Evolutionary conservation across 1,140 invertebrate species (phyloP).

Genomic region (Anastrepha obliqua): DNA sequence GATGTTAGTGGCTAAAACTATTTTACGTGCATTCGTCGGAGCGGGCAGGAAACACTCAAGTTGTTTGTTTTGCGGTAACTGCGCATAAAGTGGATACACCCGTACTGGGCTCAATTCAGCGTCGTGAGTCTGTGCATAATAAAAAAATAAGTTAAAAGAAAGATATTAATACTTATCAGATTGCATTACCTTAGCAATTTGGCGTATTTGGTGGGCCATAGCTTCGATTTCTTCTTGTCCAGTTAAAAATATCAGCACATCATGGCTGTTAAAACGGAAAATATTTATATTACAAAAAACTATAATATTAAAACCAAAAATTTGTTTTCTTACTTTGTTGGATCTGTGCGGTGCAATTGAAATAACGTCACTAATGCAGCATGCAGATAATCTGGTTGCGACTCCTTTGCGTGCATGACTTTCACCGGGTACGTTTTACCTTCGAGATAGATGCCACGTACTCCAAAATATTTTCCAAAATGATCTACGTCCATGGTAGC

Average conservation of each 20-base stretch:
- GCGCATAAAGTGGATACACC: slow-evolving; percentile 89
- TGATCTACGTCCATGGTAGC: slow-evolving; percentile 97
- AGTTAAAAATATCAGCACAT: slow-evolving; percentile 98
- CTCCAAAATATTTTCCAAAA: slow-evolving; percentile 93
- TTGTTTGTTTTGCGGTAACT: slow-evolving; percentile 85
- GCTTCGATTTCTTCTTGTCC: slow-evolving; percentile 99
- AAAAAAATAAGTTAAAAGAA: not conserved
- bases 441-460: slow-evolving; percentile 90
- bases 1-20: slow-evolving; percentile 97
- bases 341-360: slow-evolving; percentile 90
- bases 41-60: slow-evolving; percentile 85
- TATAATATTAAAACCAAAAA: not conserved
- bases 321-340: slow-evolving; percentile 80
- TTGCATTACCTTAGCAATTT: slow-evolving; percentile 80
- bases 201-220: slow-evolving; percentile 84
- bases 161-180: not conserved
- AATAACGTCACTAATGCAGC: slow-evolving; percentile 90
- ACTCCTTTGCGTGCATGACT: slow-evolving; percentile 84
- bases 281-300: slow-evolving; percentile 54
- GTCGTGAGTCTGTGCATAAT: slow-evolving; percentile 23
- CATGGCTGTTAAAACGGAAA: slow-evolving; percentile 77
- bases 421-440: slow-evolving; percentile 91
- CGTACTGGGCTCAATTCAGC: slow-evolving; percentile 75
- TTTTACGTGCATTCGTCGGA: slow-evolving; percentile 84
- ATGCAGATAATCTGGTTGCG: slow-evolving; percentile 90